Evolutionary conservation across 2,113 vertebrate genomes (phyloP), one percentile per base, ranked within the genome.

Genomic region (Scortum barcoo): DNA sequence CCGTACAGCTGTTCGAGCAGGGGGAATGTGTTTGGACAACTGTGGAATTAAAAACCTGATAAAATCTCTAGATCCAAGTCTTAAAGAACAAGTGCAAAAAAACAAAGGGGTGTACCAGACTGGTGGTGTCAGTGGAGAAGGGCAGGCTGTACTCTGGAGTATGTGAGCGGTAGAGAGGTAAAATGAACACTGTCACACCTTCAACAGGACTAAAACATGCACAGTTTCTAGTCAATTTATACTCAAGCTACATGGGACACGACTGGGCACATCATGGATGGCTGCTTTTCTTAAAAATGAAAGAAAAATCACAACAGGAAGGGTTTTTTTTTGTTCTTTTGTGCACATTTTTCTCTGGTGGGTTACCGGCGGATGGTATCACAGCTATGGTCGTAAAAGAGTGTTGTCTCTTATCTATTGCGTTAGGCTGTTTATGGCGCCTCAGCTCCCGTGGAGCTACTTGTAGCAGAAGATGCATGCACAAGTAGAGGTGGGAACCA

Each of bases 161-260:
- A 57, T 85, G 68, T 26, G 12, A 71, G 85, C 38, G 20, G 60
- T 10, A 48, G 54, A 82, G 68, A 46, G 79, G 84, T 60, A n/a
- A 81, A 61, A 88, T 86, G 94, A 96, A 96, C 96, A 96, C 94
- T 86, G 95, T 95, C 95, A 97, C 94, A 16, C 95, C 94, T 94
- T 96, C 93, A 95, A 94, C 88, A 93, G 95, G 95, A 96, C 96
- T 96, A 96, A 91, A 96, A 97, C 98, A 99, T 98, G 97, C 97
- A 98, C 95, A 92, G 96, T 94, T 95, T 96, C 91, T 94, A 97
- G 91, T 96, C 94, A 92, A 92, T 81, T 95, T 96, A 95, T 86
- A 91, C 90, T 95, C 91, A 93, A 96, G 96, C 97, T 92, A 97
- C 95, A 92, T 93, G 95, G 94, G 94, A 97, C 94, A 91, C 90